Percentiles rank a stretch among this genome's conserved stretches.
Conservation (phyloP, 2,113 vertebrate species). For the Boulengeromyrus knoepffleri region DNA sequence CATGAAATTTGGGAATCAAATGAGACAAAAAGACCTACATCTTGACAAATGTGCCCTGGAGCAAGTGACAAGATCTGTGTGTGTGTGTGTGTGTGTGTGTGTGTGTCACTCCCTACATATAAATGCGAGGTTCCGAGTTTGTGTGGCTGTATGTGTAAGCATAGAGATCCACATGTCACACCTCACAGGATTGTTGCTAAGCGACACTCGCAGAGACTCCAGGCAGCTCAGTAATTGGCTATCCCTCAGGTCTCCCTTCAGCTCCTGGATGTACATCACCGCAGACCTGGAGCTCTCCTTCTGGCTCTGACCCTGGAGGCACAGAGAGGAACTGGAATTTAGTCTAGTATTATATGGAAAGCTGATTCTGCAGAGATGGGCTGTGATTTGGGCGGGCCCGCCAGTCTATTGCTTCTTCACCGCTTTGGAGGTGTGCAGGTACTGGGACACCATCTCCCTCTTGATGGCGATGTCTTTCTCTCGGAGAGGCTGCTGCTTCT, state of each 20-base stretch:
- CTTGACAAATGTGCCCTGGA: not conserved
- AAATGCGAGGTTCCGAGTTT: not conserved
- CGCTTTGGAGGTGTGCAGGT: slow-evolving; percentile 73
- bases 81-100: not conserved
- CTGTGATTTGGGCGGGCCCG: not conserved
- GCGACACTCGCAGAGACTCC: slow-evolving; percentile 81
- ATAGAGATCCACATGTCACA: slow-evolving; percentile 32
- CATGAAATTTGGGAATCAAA: not conserved
- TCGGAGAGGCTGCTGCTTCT: slow-evolving; percentile 73
- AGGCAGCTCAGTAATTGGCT: slow-evolving; percentile 68
- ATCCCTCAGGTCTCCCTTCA: slow-evolving; percentile 70
- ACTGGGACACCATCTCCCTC: slow-evolving; percentile 80
- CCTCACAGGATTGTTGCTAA: slow-evolving; percentile 92
- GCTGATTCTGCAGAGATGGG: not conserved
- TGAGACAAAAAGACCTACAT: not conserved
- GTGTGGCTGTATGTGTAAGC: not conserved
- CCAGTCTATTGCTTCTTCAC: slow-evolving; percentile 53
- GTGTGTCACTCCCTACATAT: not conserved
- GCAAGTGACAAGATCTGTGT: not conserved
- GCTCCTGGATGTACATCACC: slow-evolving; percentile 80
- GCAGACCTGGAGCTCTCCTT: slow-evolving; percentile 80
- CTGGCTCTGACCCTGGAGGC: slow-evolving; percentile 69
- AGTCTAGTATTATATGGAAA: not conserved
- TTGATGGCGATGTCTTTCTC: slow-evolving; percentile 73
- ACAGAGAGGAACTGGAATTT: not conserved